Evolutionary conservation across 2,888 invertebrate genomes (phyloP).

Genomic region (Perdita meconis): DNA sequence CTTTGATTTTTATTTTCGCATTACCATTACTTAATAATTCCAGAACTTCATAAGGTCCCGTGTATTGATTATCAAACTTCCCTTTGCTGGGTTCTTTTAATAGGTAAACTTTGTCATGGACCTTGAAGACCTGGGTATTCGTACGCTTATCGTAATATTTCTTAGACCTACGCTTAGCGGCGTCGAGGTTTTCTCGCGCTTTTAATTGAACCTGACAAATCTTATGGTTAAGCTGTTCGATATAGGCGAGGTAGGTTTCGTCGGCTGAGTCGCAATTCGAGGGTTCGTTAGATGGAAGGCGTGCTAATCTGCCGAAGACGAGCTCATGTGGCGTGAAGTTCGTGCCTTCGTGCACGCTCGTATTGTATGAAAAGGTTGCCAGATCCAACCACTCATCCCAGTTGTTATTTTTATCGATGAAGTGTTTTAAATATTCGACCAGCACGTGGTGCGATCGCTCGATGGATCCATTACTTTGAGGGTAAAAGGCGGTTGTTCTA

Average conservation of each 20-base stretch:
- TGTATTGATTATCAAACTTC: constrained; percentile 18
- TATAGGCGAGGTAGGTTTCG: background rate
- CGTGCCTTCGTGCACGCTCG: constrained; percentile 27
- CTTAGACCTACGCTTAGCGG: background rate
- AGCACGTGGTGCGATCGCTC: constrained; percentile 24
- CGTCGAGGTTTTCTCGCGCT: background rate
- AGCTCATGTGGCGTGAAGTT: constrained; percentile 28
- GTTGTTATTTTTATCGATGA: background rate
- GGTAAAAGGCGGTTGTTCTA: constrained; percentile 20
- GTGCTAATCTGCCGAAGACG: constrained; percentile 7
- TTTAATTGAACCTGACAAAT: background rate
- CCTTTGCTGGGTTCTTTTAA: constrained; percentile 9
- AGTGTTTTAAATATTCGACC: constrained; percentile 5
- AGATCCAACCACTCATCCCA: background rate
- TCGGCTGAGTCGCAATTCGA: background rate
- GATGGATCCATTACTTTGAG: constrained; percentile 28
- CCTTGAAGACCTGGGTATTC: background rate
- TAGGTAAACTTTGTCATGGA: background rate
- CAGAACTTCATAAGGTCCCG: background rate
- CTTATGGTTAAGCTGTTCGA: background rate
- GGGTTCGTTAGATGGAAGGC: background rate
- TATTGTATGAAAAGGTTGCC: background rate
- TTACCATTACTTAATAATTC: background rate
- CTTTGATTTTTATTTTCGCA: background rate
- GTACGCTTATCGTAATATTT: constrained; percentile 1